Evolutionary conservation across 2,888 invertebrate species (phyloP).

Genomic region (Mythimna loreyi): DNA sequence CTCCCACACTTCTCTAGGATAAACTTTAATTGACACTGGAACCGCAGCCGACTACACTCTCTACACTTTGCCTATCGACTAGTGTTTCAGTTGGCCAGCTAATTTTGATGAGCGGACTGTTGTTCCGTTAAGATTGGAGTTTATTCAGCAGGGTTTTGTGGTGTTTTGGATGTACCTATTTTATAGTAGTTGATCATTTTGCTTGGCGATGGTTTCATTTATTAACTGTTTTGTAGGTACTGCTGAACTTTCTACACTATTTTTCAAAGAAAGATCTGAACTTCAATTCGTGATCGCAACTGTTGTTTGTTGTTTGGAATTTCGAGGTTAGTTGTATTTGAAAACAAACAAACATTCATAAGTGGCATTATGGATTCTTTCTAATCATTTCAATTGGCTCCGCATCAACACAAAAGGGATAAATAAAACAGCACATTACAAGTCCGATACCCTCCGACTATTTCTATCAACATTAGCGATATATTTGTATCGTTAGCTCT

Average conservation of each 20-base stretch:
- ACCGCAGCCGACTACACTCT: slow-evolving; percentile 49
- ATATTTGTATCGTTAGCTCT: slow-evolving; percentile 59
- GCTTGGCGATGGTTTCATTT: no score
- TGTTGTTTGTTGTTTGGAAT: not conserved
- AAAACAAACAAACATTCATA: slow-evolving; percentile 8
- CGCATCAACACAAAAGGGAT: slow-evolving; percentile 11
- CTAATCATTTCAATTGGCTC: slow-evolving; percentile 16
- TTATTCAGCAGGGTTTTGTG: slow-evolving; percentile 2
- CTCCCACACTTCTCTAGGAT: slow-evolving; percentile 21
- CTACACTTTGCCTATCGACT: slow-evolving; percentile 40
- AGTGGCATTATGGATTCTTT: not conserved
- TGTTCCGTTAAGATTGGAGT: slow-evolving; percentile 39
- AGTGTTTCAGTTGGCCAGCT: slow-evolving; percentile 43
- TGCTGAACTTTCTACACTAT: no score
- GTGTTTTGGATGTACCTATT: not conserved
- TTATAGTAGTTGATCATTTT: not conserved
- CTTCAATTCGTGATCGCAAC: not conserved
- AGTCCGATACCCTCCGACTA: slow-evolving; percentile 25
- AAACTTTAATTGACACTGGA: slow-evolving; percentile 62
- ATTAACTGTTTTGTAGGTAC: not conserved
- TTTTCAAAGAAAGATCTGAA: not conserved
- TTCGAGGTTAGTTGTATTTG: not conserved
- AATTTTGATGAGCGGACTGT: slow-evolving; percentile 36
- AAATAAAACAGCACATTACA: slow-evolving; percentile 45
- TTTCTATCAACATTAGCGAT: slow-evolving; percentile 58